Base-by-base conservation (phyloP, 2,888 invertebrate genomes). In the Pristionchus fissidentatus region DNA sequence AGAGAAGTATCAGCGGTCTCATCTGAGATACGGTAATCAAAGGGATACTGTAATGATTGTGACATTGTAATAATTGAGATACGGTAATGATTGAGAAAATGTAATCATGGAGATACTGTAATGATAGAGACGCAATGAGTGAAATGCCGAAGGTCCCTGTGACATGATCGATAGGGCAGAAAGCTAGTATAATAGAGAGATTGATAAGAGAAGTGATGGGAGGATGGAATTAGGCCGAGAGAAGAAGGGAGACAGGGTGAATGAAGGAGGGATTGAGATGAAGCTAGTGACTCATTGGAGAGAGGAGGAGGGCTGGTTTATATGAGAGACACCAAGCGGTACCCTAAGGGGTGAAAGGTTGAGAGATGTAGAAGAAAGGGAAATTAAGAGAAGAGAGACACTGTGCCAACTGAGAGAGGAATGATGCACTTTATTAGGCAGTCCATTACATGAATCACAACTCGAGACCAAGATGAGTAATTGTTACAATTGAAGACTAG, bases 281-380 rank as follows among this genome's bases (percentile, higher is more conserved):
- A 73, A 73, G 73, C 73, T 73, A 22, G 7, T 73, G 73, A 73
- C 29, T 73, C 73, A 73, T 32, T 66, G 66, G 38, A n/a, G n/a
- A n/a, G n/a, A n/a, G n/a, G n/a, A n/a, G n/a, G n/a, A 8, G 46
- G 73, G 43, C 73, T 46, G 73, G 73, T 73, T 73, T 73, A 73
- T 43, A 73, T 29, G 43, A 73, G 73, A 73, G 73, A 73, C 41
- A 38, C 43, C 19, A 32, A 38, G 38, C 38, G 62, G 35, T 49
- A 32, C 83, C 60, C 60, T 83, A 15, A 66, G 41, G 66, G 73
- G 73, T 73, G 46, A 46, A 73, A 73, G 73, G 73, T 73, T 46
- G 73, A 41, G 70, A 46, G 83, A 49, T n/a, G 22, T 26, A 82
- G 38, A 46, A 32, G 66, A 70, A n/a, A 83, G 19, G 46, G 22